Evolutionary conservation across 2,888 invertebrate species (phyloP), one percentile per base, ranked within the genome.

Genomic region (Alviniconcha strummeri): DNA sequence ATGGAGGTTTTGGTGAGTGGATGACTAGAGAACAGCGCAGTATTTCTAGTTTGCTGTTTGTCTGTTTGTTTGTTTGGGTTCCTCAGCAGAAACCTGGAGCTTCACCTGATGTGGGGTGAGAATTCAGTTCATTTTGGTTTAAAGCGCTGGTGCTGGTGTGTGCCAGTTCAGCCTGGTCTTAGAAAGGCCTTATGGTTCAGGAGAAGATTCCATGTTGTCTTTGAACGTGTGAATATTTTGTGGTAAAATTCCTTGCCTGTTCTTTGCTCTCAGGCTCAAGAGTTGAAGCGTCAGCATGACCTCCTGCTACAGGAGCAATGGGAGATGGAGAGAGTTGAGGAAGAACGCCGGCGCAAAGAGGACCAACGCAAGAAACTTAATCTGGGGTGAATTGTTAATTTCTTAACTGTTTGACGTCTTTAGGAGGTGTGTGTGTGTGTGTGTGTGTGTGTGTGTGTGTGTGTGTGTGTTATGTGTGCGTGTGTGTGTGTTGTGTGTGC

Each of bases 271-370:
- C 80, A 93, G 93, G 90, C 92, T 36, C 89, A 88, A 52, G 86
- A 86, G 84, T 86, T 92, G 83, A 91, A 91, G 82, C 85, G 87
- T 55, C 89, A 93, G 81, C 89, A 93, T 83, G 92, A 92, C 60
- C 85, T 88, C 36, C 85, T 93, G 78, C 83, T 91, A 83, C 86
- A 84, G 81, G 88, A 92, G 80, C 92, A 93, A 78, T 92, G 91
- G 92, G 90, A 93, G 83, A 80, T 93, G 71, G 91, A 91, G 56
- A 87, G 87, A 13, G 77, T 93, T 75, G 93, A 93, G 77, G 91
- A 89, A 64, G 85, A 90, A 57, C 86, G 92, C 67, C 88, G 87
- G 82, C 82, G 88, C 80, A 89, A 90, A 85, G 93, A 93, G 79
- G 87, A 87, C 17, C 88, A 87, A n/a, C 85, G 91, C 36, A 89